Evolutionary conservation across 2,113 vertebrate genomes (phyloP).

Genomic region (Pyxicephalus adspersus): DNA sequence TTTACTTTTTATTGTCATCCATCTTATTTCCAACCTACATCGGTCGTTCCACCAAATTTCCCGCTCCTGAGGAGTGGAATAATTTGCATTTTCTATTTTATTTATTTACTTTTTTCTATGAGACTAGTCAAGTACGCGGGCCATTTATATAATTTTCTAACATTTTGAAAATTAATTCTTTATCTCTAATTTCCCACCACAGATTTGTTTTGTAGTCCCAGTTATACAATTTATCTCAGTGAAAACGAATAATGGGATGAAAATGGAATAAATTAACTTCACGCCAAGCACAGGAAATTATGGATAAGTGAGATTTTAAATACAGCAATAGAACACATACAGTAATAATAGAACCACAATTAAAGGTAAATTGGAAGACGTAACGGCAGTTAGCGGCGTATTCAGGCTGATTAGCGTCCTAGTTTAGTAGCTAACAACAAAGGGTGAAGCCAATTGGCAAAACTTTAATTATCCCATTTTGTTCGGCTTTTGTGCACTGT

Average conservation of each 20-base stretch:
- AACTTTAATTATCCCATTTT: slow-evolving; percentile 26
- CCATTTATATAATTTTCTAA: slow-evolving; percentile 3
- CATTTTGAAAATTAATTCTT: slow-evolving; percentile 1
- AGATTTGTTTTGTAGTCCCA: neutral
- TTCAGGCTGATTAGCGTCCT: slow-evolving; percentile 1
- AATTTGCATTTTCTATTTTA: too few species aligned
- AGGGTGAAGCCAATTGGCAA: slow-evolving; percentile 41
- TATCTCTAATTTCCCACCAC: neutral
- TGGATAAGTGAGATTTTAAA: slow-evolving; percentile 23
- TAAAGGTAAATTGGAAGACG: slow-evolving; percentile 29
- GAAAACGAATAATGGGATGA: slow-evolving; percentile 15
- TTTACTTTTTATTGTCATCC: too few species aligned
- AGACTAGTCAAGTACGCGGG: slow-evolving; percentile 6
- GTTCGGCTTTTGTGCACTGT: slow-evolving; percentile 1
- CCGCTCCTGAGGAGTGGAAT: too few species aligned
- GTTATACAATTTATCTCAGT: slow-evolving; percentile 26
- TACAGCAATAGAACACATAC: neutral
- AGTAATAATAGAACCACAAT: slow-evolving; percentile 32
- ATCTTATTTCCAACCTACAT: too few species aligned
- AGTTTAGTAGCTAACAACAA: slow-evolving; percentile 15
- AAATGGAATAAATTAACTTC: slow-evolving; percentile 22
- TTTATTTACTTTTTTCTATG: neutral
- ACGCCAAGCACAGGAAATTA: slow-evolving; percentile 18
- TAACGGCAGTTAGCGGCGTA: neutral
- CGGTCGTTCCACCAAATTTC: too few species aligned